A percentile compares a stretch with the other conserved stretches of the same genome.
These are phyloP conservation scores for Alcedo atthis DNA, from an alignment of 2,797 vertebrate genomes.

Conservation along the genomic window DNA sequence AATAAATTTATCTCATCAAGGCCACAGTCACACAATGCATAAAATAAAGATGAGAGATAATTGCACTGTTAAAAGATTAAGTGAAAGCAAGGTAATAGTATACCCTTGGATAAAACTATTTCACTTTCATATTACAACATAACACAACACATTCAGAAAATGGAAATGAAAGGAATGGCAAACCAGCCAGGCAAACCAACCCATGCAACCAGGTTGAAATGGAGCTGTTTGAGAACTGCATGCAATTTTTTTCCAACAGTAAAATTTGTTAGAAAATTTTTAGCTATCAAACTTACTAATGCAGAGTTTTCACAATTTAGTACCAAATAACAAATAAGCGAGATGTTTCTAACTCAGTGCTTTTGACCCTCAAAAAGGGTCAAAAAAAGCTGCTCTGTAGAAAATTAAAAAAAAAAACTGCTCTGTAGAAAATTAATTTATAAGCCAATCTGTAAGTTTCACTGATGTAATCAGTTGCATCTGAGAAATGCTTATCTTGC, in stretches of 20 bases:
- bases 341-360: background rate
- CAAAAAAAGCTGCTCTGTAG: background rate
- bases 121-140: background rate
- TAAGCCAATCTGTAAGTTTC: background rate
- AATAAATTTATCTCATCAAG: slow-evolving; percentile 37
- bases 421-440: background rate
- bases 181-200: background rate
- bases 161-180: background rate
- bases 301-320: background rate
- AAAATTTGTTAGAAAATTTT: slow-evolving; percentile 1
- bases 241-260: background rate
- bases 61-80: slow-evolving; percentile 47
- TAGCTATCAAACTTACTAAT: background rate
- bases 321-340: background rate
- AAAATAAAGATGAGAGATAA: slow-evolving; percentile 42
- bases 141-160: background rate
- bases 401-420: background rate
- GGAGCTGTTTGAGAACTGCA: background rate
- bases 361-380: background rate
- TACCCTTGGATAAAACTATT: background rate
- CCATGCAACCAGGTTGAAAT: slow-evolving; percentile 6
- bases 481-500: background rate
- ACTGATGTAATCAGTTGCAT: background rate
- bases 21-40: background rate
- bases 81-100: background rate